Base-by-base conservation (phyloP, 2,113 vertebrate genomes). In the Poecilia latipinna region DNA sequence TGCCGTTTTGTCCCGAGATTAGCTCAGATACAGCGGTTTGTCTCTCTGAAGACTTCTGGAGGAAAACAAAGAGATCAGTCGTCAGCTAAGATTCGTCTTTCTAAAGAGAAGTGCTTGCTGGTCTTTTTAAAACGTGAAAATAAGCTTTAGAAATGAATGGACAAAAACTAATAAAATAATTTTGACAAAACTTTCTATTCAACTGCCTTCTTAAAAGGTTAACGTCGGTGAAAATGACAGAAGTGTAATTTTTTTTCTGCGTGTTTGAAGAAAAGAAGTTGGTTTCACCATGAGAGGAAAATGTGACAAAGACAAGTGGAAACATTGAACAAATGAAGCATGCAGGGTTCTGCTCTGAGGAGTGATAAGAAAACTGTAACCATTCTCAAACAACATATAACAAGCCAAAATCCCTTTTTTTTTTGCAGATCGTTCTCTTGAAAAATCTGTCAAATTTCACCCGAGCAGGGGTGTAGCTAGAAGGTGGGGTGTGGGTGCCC, bases 21-120 rank as follows among this genome's bases (percentile, higher is more conserved):
- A 99, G 95, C 96, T 99, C 93, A 98, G 96, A 93, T 97, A 98
- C 94, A 98, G 93, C 75, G 96, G 94, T 95, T 98, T 98, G 93
- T 99, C 97, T 91, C 97, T 96, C 94, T 96, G 97, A 93, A 96
- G 95, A 87, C 92, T 91, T 82, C 97, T 97, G 94, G 70, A 82
- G 61, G 62, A 32, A 57, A 66, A 79, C n/a, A 8, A 72, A 29
- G 57, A 64, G 33, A 42, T 44, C 22, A 65, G 11, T 29, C 13
- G 48, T 8, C 29, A 48, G 22, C 4, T 54, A 32, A 31, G 24
- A 33, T 5, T 3, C 5, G 24, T 65, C 31, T 10, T 2, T 12
- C 33, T 3, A 57, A n/a, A 24, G 22, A 8, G 24, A 54, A 7
- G 7, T 2, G 51, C 6, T 7, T 24, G 8, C 42, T 44, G 42